A percentile compares a stretch with the other conserved stretches of the same genome.
These are phyloP conservation scores for Drosophila limbata DNA, from an alignment of 2,888 invertebrate species.

Conservation along the genomic window DNA sequence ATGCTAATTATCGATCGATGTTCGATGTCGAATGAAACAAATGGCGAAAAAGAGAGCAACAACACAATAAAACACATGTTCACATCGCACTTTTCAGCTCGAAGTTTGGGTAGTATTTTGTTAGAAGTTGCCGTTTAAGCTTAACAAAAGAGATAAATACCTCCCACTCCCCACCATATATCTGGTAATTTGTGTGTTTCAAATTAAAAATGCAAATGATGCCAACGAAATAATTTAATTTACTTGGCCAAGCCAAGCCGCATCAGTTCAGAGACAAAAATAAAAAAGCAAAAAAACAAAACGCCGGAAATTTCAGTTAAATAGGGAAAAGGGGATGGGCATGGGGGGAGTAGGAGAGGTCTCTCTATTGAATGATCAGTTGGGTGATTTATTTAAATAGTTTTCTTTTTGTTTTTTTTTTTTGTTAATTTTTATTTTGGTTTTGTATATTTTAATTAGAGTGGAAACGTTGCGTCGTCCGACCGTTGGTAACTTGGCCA, in stretches of 20 bases:
- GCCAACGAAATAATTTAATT: slow-evolving; percentile 70
- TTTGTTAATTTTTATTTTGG: slow-evolving; percentile 1
- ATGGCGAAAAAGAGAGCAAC: slow-evolving; percentile 16
- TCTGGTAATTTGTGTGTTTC: slow-evolving; percentile 62
- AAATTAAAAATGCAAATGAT: slow-evolving; percentile 81
- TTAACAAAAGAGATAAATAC: slow-evolving; percentile 31
- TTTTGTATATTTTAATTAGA: slow-evolving; percentile 77
- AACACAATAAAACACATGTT: slow-evolving; percentile 71
- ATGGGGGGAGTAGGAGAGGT: background rate
- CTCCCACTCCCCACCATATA: background rate
- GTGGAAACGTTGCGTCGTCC: slow-evolving; percentile 57
- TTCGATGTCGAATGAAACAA: slow-evolving; percentile 9
- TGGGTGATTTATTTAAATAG: slow-evolving; percentile 58
- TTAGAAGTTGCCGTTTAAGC: slow-evolving; percentile 31
- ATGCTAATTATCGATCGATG: slow-evolving; percentile 58
- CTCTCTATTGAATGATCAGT: slow-evolving; percentile 59
- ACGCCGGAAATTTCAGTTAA: slow-evolving; percentile 65
- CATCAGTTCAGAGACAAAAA: slow-evolving; percentile 43
- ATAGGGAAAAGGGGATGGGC: background rate
- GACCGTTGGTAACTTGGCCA: slow-evolving; percentile 32
- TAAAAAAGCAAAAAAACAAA: slow-evolving; percentile 50
- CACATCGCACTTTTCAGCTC: slow-evolving; percentile 70
- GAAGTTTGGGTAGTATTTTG: slow-evolving; percentile 15
- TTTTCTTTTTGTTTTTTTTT: slow-evolving; percentile 3
- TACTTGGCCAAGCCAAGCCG: slow-evolving; percentile 43